Evolutionary conservation across 2,113 vertebrate species (phyloP).

Genomic region (Macrotis lagotis): DNA sequence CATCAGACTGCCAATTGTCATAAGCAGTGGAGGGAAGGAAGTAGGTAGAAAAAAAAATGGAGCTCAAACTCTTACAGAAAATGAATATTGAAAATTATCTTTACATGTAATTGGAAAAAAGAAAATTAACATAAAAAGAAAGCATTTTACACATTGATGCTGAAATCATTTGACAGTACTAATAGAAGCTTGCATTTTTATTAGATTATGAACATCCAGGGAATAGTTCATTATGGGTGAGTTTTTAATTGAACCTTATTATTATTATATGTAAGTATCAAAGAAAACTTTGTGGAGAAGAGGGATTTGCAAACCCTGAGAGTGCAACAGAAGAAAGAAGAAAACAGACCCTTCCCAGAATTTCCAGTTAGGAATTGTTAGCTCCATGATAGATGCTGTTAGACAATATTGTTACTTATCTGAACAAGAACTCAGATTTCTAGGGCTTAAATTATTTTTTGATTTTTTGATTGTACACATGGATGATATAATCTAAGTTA

Average conservation of each 20-base stretch:
- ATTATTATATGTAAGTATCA: not conserved
- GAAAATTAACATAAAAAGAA: too few species aligned
- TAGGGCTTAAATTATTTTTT: not conserved
- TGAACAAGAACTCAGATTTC: not conserved
- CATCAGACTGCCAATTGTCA: too few species aligned
- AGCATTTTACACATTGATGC: not conserved
- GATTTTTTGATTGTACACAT: not conserved
- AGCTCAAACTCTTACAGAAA: too few species aligned
- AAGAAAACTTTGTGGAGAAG: not conserved
- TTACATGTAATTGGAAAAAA: too few species aligned
- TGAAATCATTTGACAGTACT: not conserved
- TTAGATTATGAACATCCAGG: not conserved
- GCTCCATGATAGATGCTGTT: not conserved
- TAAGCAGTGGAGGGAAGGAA: too few species aligned
- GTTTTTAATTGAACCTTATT: not conserved
- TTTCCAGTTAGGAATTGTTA: conserved; percentile 1
- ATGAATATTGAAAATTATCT: too few species aligned
- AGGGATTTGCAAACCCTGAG: conserved; percentile 1
- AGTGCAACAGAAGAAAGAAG: not conserved
- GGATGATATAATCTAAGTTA: not conserved
- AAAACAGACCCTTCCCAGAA: not conserved
- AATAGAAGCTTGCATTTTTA: not conserved
- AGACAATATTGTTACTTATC: not conserved
- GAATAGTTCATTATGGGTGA: not conserved
- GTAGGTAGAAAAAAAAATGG: too few species aligned